Evolutionary conservation across 2,797 vertebrate species (phyloP).

Genomic region (Siniperca obscura): DNA sequence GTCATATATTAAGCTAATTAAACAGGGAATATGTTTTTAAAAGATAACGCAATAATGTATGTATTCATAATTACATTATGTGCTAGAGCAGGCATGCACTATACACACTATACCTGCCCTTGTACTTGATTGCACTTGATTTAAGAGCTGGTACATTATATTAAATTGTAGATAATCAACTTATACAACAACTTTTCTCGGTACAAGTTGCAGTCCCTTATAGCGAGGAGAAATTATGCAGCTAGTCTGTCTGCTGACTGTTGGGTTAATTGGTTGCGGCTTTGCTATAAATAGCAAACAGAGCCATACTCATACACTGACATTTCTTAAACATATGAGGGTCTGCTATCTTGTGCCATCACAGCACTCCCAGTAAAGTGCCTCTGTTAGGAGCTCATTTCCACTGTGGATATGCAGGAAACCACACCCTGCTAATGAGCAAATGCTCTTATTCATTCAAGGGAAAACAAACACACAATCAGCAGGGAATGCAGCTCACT

Average conservation of each 20-base stretch:
- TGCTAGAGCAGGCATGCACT: slow-evolving; percentile 13
- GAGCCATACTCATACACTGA: not conserved
- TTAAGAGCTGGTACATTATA: slow-evolving; percentile 32
- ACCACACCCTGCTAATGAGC: slow-evolving; percentile 64
- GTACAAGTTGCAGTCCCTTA: not conserved
- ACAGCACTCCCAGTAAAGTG: slow-evolving; percentile 56
- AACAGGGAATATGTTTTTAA: slow-evolving; percentile 1
- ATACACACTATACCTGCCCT: not conserved
- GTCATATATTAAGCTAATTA: slow-evolving; percentile 10
- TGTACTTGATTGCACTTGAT: slow-evolving; percentile 24
- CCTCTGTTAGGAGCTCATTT: slow-evolving; percentile 39
- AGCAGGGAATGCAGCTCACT: slow-evolving; percentile 39
- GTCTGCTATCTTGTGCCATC: slow-evolving; percentile 43
- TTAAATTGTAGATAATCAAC: slow-evolving; percentile 40
- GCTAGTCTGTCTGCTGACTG: not conserved
- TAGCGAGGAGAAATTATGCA: not conserved
- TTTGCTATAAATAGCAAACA: slow-evolving; percentile 33
- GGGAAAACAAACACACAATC: slow-evolving; percentile 52
- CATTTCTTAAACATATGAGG: not conserved
- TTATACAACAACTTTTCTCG: slow-evolving; percentile 9
- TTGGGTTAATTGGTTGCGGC: slow-evolving; percentile 17
- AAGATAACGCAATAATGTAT: slow-evolving; percentile 11
- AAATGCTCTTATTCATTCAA: slow-evolving; percentile 46
- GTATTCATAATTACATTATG: slow-evolving; percentile 14
- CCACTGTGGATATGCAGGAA: slow-evolving; percentile 61